Percentiles rank a stretch among this genome's conserved stretches.
Evolutionary conservation across 2,797 vertebrate species (phyloP).

Genomic region (Cyclura pinguis): DNA sequence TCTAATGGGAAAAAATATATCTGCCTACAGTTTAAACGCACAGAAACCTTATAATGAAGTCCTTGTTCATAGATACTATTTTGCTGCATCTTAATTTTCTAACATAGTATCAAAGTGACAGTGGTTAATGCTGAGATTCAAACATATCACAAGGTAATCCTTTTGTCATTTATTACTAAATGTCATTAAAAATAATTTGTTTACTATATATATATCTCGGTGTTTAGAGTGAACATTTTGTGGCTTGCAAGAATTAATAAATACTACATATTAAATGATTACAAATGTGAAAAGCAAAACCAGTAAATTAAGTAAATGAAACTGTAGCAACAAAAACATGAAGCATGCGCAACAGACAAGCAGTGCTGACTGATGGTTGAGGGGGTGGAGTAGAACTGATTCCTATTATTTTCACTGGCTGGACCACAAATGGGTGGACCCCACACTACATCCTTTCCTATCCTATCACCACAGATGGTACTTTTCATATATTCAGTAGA

Average conservation of each 20-base stretch:
- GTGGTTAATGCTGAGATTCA: constrained; percentile 9
- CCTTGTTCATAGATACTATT: not conserved
- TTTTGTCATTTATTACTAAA: not conserved
- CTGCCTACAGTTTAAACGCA: not conserved
- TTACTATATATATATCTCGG: not conserved
- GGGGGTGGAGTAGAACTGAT: not conserved
- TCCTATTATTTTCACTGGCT: too few relatives aligned
- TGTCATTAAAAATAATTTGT: not conserved
- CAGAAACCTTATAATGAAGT: not conserved
- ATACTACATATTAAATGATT: not conserved
- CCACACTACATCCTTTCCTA: too few relatives aligned
- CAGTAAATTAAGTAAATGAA: not conserved
- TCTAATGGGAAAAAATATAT: not conserved
- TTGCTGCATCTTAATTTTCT: constrained; percentile 4
- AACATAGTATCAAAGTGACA: constrained; percentile 12
- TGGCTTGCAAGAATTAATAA: not conserved
- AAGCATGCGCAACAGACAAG: not conserved
- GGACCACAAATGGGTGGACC: too few relatives aligned
- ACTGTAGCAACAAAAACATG: not conserved
- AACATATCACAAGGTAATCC: not conserved
- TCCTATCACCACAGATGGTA: too few relatives aligned
- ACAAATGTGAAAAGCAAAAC: not conserved
- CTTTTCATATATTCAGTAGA: too few relatives aligned
- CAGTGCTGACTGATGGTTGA: not conserved
- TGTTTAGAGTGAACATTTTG: not conserved